Base-by-base conservation (phyloP, 2,113 vertebrate genomes). In the Phaetusa simplex region DNA sequence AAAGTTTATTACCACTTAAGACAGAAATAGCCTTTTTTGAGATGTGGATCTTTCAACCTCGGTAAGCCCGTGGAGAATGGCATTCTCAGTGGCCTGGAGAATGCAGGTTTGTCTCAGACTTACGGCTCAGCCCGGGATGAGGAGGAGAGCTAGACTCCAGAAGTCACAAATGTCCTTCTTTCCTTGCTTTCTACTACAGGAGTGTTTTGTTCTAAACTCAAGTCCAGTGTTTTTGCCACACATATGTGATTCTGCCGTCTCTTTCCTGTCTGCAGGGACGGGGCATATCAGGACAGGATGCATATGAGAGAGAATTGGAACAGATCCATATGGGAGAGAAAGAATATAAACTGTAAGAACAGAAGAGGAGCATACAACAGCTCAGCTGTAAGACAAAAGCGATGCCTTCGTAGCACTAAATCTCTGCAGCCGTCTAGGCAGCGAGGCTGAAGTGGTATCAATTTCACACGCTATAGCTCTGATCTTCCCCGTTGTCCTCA, bases 361-460 rank as follows among this genome's bases (percentile, higher is more conserved):
- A 40, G 27, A 43, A 73, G 29, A 2, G 12, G 45, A 40, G 6
- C 1, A 0, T 38, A 42, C 18, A 36, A 36, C 1, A 0, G 12
- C 47, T 73, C 45, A 36, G 22, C 8, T 34, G 7, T 20, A 80
- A 45, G 27, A 43, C 19, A 22, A 6, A 62, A 74, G 23, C 1
- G 4, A 65, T 23, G 17, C 29, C 43, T 81, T 76, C 29, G 8
- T 9, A 59, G 20, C 55, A 14, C 24, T 58, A n/a, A 64, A 30
- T 4, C 14, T 36, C 52, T 17, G 32, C 2, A n/a, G 32, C 21
- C 53, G 29, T 9, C n/a, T 17, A 32, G 21, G 34, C 62, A 82
- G 43, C 24, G 64, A 36, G 29, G 66, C 56, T 32, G 38, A 53
- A 14, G 24, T 14, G n/a, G 9, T 43, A 66, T 12, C 59, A 34